Evolutionary conservation across 2,113 vertebrate species (phyloP).

Genomic region (Daubentonia madagascariensis): DNA sequence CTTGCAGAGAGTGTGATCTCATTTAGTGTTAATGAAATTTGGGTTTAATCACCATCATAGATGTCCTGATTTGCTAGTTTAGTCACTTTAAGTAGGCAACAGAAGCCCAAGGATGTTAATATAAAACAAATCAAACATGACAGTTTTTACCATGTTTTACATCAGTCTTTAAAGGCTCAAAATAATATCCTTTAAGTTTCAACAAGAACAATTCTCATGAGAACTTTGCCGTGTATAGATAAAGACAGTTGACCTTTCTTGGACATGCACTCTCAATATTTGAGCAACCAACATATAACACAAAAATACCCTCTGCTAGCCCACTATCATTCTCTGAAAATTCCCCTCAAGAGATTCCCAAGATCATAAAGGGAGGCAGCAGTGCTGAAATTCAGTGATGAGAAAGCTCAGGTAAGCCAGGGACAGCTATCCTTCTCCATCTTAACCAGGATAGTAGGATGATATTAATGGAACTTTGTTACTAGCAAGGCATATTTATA

Average conservation of each 20-base stretch:
- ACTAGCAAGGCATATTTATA: neutral
- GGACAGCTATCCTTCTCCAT: neutral
- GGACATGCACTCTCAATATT: slow-evolving; percentile 20
- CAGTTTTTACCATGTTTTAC: neutral
- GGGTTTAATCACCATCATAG: slow-evolving; percentile 55
- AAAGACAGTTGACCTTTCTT: slow-evolving; percentile 51
- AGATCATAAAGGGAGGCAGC: neutral
- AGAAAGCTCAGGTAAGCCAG: too few species aligned
- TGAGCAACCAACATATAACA: neutral
- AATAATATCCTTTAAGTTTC: slow-evolving; percentile 55
- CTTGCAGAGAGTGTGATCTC: slow-evolving; percentile 66
- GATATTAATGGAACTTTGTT: neutral
- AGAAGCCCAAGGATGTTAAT: neutral
- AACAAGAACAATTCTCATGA: slow-evolving; percentile 38
- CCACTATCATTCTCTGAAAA: neutral
- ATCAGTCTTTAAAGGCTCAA: slow-evolving; percentile 7
- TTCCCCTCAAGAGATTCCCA: neutral
- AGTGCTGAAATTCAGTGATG: neutral
- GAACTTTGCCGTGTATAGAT: neutral
- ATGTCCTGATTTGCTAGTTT: slow-evolving; percentile 18
- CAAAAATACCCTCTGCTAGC: neutral
- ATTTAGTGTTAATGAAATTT: slow-evolving; percentile 71
- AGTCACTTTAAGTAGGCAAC: slow-evolving; percentile 20
- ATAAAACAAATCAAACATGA: slow-evolving; percentile 26
- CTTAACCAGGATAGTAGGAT: neutral